These are phyloP conservation scores for Pegoplata infirma DNA, from an alignment of 2,888 invertebrate genomes.

Conservation along the genomic window DNA sequence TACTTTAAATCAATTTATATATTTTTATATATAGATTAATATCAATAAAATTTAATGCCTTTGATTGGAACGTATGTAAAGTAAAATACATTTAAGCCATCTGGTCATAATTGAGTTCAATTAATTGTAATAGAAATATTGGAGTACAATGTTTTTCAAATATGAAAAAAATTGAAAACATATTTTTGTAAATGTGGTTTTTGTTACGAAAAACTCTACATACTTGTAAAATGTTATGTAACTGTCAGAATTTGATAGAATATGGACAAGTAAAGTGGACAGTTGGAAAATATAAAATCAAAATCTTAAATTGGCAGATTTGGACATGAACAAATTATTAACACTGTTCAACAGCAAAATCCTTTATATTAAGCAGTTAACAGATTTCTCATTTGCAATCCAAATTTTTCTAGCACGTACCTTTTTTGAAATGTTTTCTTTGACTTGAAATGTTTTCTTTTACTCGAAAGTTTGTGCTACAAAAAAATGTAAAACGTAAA, in stretches of 20 bases:
- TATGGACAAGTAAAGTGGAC: conserved; percentile 11
- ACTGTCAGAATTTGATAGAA: conserved; percentile 31
- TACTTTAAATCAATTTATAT: conserved; percentile 17
- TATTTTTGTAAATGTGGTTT: conserved; percentile 9
- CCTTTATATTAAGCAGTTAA: no score
- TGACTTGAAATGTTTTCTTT: no score
- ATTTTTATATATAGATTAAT: conserved; percentile 37
- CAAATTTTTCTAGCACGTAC: no score
- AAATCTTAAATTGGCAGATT: not conserved
- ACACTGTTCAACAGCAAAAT: no score
- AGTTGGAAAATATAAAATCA: conserved; percentile 20
- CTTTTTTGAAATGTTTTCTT: no score
- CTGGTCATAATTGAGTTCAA: conserved; percentile 55
- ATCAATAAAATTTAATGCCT: conserved; percentile 39
- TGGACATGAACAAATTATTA: not conserved
- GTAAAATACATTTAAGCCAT: conserved; percentile 28
- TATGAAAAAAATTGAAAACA: conserved; percentile 3
- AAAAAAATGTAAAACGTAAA: no score
- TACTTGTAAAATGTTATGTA: conserved; percentile 47
- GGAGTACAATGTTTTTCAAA: not conserved
- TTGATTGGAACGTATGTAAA: not conserved
- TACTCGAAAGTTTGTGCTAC: no score
- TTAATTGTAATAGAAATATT: conserved; percentile 38
- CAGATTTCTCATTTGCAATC: no score
- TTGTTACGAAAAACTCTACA: conserved; percentile 39